phyloP scores from a whole-genome alignment of 2,113 vertebrate genomes.

The Periophthalmus modestus region DNA sequence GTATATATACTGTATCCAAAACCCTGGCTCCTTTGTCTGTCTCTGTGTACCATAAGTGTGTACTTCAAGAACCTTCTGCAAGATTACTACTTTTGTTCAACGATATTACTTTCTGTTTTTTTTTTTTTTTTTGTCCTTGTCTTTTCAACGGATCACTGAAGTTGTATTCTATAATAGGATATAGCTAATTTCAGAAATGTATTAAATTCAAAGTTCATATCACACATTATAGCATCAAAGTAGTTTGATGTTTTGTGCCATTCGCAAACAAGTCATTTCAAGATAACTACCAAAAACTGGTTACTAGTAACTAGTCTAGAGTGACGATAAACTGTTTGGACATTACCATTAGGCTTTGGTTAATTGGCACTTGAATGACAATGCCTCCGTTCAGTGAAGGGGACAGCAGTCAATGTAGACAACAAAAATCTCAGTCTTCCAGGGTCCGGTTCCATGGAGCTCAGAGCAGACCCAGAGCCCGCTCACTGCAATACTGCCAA shows the following conservation, averaged over 20 bases:
- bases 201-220: too few relatives aligned
- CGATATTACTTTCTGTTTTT: constrained; percentile 30
- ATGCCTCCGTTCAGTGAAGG: not conserved
- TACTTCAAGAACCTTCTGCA: constrained; percentile 59
- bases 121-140: not conserved
- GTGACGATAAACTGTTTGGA: not conserved
- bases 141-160: not conserved
- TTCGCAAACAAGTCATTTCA: constrained; percentile 9
- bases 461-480: constrained; percentile 43
- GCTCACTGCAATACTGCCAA: constrained; percentile 69
- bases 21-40: constrained; percentile 39
- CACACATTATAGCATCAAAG: not conserved
- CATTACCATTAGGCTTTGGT: not conserved
- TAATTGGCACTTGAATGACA: not conserved
- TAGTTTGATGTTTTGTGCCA: constrained; percentile 22
- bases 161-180: not conserved
- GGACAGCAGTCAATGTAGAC: constrained; percentile 59
- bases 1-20: constrained; percentile 40
- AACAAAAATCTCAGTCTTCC: constrained; percentile 78
- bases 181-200: not conserved
- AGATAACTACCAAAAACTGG: not conserved
- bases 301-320: not conserved
- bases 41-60: constrained; percentile 57
- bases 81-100: constrained; percentile 16
- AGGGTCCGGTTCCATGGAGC: constrained; percentile 35